Evolutionary conservation across 2,113 vertebrate genomes (phyloP), one percentile per base, ranked within the genome.

Genomic region (Labrus mixtus): DNA sequence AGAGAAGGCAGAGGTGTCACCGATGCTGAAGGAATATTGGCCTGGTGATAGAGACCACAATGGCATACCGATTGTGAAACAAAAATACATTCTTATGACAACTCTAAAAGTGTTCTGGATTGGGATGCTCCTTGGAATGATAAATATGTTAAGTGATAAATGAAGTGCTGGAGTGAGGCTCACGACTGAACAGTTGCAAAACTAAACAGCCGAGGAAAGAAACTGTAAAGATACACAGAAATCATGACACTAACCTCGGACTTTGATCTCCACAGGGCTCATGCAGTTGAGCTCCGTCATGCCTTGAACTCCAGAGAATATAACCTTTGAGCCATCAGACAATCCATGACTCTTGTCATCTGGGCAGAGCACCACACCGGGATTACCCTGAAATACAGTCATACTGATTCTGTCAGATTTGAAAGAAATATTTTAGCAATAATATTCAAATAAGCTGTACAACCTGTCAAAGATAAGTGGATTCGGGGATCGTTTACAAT

Each of bases 231-330:
- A 41, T 20, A 23, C 11, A n/a, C n/a, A 56, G 43, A 53, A 19
- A 3, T 3, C 8, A 10, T 56, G 37, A 83, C 50, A 86, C 92
- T 80, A 39, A 98, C 97, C 89, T 8, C 68, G 63, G 50, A 93
- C 68, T 6, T 0, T 85, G 72, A 98, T 92, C 0, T 91, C 50
- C 33, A 91, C 0, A 0, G 96, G 94, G 8, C 57, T 17, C 29
- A 3, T 79, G 58, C 10, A 15, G 0, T 98, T 98, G 87, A 99
- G 95, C 83, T 97, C 96, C 0, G 87, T 93, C 97, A 98, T 98
- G 71, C 97, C 97, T 70, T 94, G 88, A 22, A 98, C 87, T 0
- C 93, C 94, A 3, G 94, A 96, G 89, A 99, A 97, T 0, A 39
- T 86, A 67, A 97, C 96, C 59, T 79, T 82, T 33, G 89, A 90